phyloP scores from a whole-genome alignment of 2,113 vertebrate genomes.

The Ancistrus triradiatus region DNA sequence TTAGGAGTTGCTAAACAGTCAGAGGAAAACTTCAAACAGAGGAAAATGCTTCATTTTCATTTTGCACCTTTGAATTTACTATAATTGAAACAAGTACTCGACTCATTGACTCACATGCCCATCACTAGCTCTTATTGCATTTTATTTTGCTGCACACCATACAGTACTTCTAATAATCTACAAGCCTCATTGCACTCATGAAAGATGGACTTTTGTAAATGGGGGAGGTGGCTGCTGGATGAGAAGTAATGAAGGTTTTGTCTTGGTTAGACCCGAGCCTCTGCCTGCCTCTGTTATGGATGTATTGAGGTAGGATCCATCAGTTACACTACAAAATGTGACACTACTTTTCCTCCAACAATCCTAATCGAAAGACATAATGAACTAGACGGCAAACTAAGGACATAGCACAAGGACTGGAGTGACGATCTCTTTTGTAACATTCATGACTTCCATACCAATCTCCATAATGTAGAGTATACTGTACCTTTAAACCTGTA shows the following conservation, averaged over 20 bases:
- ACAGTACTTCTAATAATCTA: not conserved
- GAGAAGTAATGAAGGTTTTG: not conserved
- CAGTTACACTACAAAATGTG: not conserved
- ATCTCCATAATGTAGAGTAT: slow-evolving; percentile 11
- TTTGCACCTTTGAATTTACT: not conserved
- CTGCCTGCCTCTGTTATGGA: not conserved
- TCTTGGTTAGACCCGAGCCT: not conserved
- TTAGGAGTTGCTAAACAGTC: too few species aligned
- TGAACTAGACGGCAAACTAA: not conserved
- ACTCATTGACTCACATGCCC: not conserved
- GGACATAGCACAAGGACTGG: slow-evolving; percentile 1
- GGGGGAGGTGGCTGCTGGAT: too few species aligned
- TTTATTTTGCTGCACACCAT: too few species aligned
- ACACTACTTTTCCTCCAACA: slow-evolving; percentile 12
- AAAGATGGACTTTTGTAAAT: too few species aligned
- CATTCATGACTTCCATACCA: slow-evolving; percentile 12
- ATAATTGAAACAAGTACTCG: not conserved
- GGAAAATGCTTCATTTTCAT: too few species aligned
- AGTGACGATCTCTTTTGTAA: slow-evolving; percentile 3
- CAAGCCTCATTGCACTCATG: too few species aligned
- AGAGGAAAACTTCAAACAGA: too few species aligned
- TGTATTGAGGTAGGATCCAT: slow-evolving; percentile 10
- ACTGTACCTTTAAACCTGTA: slow-evolving; percentile 11
- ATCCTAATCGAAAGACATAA: not conserved
- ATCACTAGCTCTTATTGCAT: not conserved